Evolutionary conservation across 2,888 invertebrate species (phyloP).

Genomic region (Aspidapion aeneum): DNA sequence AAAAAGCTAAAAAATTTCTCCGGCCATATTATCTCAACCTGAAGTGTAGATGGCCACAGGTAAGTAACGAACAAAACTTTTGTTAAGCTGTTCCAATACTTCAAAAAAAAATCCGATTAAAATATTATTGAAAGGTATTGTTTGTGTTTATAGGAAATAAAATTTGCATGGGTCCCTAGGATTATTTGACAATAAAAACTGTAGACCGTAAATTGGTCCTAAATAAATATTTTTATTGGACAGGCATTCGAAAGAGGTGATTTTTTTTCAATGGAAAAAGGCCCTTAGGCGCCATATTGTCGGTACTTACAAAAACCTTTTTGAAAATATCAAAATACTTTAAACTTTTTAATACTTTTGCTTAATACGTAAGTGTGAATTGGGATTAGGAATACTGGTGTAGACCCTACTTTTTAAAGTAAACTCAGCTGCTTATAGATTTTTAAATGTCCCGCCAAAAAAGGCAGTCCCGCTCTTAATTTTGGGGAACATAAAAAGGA

Average conservation of each 20-base stretch:
- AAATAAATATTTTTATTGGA: not conserved
- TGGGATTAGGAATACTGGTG: not conserved
- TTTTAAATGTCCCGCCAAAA: no score
- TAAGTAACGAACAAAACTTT: no score
- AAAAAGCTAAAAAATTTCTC: no score
- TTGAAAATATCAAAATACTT: not conserved
- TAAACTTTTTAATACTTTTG: not conserved
- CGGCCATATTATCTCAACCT: no score
- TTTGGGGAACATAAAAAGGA: no score
- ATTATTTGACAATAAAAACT: no score
- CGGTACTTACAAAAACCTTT: not conserved
- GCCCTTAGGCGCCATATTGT: not conserved
- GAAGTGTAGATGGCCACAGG: no score
- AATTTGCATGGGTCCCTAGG: not conserved
- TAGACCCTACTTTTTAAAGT: not conserved
- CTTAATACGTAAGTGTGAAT: no score
- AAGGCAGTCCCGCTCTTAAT: no score
- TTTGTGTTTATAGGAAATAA: not conserved
- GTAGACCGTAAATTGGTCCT: no score
- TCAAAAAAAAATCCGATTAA: not conserved
- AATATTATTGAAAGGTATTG: not conserved
- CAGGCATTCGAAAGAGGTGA: not conserved
- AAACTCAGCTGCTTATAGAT: no score
- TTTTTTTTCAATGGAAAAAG: not conserved
- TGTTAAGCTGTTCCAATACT: no score